Percentiles rank a stretch among this genome's conserved stretches.
phyloP scores from a whole-genome alignment of 2,888 invertebrate species.

The Sphecodes monilicornis region DNA sequence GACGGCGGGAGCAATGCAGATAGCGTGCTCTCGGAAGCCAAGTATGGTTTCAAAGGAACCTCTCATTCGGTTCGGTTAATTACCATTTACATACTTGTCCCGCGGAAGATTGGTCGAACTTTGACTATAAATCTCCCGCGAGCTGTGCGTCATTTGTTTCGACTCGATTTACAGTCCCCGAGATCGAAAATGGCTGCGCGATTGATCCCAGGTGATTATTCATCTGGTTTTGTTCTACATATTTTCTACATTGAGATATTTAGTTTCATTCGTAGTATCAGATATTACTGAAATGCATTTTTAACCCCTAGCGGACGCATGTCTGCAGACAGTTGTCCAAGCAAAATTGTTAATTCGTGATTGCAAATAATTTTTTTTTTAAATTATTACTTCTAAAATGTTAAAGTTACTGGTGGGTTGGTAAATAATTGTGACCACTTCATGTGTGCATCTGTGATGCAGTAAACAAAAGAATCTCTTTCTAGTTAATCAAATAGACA shows the following conservation, averaged over 20 bases:
- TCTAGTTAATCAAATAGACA: too few species aligned
- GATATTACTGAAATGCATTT: background rate
- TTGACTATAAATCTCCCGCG: constrained; percentile 13
- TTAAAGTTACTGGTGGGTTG: too few species aligned
- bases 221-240: background rate
- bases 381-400: too few species aligned
- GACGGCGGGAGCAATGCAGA: background rate
- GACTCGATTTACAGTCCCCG: background rate
- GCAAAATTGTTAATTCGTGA: too few species aligned
- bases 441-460: too few species aligned
- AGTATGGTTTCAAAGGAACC: constrained; percentile 24
- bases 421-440: too few species aligned
- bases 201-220: too few species aligned
- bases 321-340: too few species aligned
- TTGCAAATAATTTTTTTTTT: too few species aligned
- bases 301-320: too few species aligned
- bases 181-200: background rate
- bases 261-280: background rate
- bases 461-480: too few species aligned
- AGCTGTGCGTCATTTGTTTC: background rate
- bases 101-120: constrained; percentile 16
- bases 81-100: constrained; percentile 29
- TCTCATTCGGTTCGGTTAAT: constrained; percentile 33
- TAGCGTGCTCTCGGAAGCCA: constrained; percentile 16
- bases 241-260: background rate